A percentile compares a stretch with the other conserved stretches of the same genome.
phyloP scores from a whole-genome alignment of 2,113 vertebrate genomes.

The Dipodomys spectabilis region DNA sequence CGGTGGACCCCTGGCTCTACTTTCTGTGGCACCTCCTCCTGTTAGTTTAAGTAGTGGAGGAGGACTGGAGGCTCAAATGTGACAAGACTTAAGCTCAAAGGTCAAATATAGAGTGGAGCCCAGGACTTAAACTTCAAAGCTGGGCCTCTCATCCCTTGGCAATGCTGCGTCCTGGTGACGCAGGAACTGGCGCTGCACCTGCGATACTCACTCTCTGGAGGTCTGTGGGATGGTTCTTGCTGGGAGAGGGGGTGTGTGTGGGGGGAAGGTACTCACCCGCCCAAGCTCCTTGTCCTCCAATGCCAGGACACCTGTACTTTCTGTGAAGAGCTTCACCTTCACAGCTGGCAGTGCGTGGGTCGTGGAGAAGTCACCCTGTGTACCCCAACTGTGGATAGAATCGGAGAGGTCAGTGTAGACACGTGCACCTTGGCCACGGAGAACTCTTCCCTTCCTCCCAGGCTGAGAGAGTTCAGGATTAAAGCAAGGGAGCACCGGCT shows the following conservation, averaged over 20 bases:
- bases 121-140: background rate
- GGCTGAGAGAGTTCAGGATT: slow-evolving; percentile 58
- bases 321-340: slow-evolving; percentile 98
- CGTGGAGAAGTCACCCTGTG: slow-evolving; percentile 98
- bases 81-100: no score
- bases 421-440: fast-evolving
- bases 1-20: background rate
- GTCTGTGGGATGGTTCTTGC: background rate
- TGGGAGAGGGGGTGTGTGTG: background rate
- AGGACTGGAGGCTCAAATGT: background rate
- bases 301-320: slow-evolving; percentile 97
- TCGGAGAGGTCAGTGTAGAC: slow-evolving; percentile 54
- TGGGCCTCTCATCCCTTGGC: background rate
- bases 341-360: slow-evolving; percentile 97
- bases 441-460: background rate
- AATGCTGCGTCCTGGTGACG: background rate
- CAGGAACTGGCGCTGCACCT: background rate
- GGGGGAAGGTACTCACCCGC: slow-evolving; percentile 88
- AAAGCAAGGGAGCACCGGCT: slow-evolving; percentile 65
- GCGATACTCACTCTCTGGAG: no score
- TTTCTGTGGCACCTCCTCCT: background rate
- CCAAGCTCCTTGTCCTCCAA: slow-evolving; percentile 99
- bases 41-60: background rate
- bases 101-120: background rate
- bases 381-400: slow-evolving; percentile 95